Evolutionary conservation across 2,797 vertebrate genomes (phyloP), one percentile per base, ranked within the genome.

Genomic region (Erithacus rubecula): DNA sequence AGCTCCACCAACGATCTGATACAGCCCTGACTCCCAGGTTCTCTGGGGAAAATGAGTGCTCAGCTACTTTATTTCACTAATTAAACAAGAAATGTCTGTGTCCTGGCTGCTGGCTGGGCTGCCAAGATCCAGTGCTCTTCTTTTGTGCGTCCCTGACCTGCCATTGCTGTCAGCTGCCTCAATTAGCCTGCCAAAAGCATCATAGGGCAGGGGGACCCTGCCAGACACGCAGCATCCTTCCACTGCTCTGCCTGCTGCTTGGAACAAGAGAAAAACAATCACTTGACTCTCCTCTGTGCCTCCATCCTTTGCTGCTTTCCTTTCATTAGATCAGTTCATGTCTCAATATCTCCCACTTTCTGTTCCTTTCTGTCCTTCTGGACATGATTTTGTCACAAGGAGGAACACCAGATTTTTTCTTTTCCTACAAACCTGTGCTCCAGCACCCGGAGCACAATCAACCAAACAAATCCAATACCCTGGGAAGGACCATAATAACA

Each of bases 171-270:
- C 88, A 87, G 83, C 53, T 5, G 1, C 75, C 63, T 74, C 83
- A 70, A 89, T 49, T 22, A 84, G 46, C 46, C 64, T 77, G 89
- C 86, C 88, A 94, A 84, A 41, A 94, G 84, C 71, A 92, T 92
- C 92, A 89, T 10, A 94, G 75, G 90, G 75, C 71, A 72, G 34
- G 17, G 49, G 49, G 71, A 77, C 15, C 0, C 6, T 90, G 94
- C 92, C 94, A 96, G 83, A 64, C 81, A 89, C 9, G 7, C n/a
- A 96, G 36, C 10, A 0, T 53, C 37, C 30, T 80, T 89, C 56
- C 44, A 70, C 53, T 70, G 19, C 74, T 81, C 64, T 59, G 19
- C 30, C 37, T 79, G 67, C 29, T 68, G 18, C 39, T 49, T 53
- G 47, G 15, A 90, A 58, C 43, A 39, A 41, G 53, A 41, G n/a